A percentile compares a stretch with the other conserved stretches of the same genome.
Evolutionary conservation across 2,888 invertebrate species (phyloP).

Genomic region (Branchinecta sandiegonensis): DNA sequence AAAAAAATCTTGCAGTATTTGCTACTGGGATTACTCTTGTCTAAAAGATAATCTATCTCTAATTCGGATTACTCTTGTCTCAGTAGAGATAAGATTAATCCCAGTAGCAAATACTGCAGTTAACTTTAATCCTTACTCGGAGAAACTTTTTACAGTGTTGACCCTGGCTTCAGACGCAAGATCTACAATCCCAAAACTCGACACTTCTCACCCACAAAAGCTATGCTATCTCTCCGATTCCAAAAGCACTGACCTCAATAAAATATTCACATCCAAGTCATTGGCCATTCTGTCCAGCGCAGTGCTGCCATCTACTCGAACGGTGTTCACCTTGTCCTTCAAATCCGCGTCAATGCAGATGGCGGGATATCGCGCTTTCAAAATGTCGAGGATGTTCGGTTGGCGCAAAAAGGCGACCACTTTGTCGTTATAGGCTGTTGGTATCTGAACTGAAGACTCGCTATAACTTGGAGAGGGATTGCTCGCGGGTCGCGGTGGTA

Average conservation of each 20-base stretch:
- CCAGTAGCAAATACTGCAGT: no score
- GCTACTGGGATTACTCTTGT: no score
- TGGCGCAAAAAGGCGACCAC: slow-evolving; percentile 91
- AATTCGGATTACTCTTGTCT: no score
- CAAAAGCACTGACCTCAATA: slow-evolving; percentile 57
- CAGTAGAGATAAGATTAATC: no score
- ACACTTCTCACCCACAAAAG: slow-evolving; percentile 17
- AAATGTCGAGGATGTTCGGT: slow-evolving; percentile 79
- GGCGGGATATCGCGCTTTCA: slow-evolving; percentile 63
- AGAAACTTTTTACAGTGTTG: no score
- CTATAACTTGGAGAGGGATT: slow-evolving; percentile 32
- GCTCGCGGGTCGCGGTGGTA: slow-evolving; percentile 34
- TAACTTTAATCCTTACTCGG: no score
- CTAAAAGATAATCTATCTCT: no score
- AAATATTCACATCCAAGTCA: slow-evolving; percentile 81
- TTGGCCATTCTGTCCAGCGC: slow-evolving; percentile 74
- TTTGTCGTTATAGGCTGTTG: slow-evolving; percentile 85
- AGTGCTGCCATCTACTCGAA: slow-evolving; percentile 71
- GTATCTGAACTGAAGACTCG: slow-evolving; percentile 43
- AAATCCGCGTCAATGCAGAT: slow-evolving; percentile 54
- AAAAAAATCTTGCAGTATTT: no score
- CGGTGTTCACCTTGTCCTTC: slow-evolving; percentile 68
- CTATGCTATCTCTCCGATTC: slow-evolving; percentile 16
- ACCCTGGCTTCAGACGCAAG: no score
- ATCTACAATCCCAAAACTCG: slow-evolving; percentile 20